Conservation (phyloP, 2,797 vertebrate species). For the Macrochelys suwanniensis region DNA sequence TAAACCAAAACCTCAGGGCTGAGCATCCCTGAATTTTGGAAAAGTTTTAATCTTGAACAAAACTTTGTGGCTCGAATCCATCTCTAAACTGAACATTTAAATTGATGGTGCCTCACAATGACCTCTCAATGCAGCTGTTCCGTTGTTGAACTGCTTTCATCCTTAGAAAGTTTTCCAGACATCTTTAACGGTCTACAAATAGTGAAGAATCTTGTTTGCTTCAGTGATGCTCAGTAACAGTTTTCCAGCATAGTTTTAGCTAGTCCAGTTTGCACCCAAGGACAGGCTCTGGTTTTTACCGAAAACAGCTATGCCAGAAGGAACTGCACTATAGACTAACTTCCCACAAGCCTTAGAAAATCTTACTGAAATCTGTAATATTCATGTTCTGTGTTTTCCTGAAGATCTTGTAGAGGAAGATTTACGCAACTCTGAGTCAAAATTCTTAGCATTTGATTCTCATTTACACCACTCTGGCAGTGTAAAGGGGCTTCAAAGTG, state of each 20-base stretch:
- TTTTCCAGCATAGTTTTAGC: neutral
- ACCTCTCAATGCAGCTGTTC: neutral
- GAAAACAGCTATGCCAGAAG: neutral
- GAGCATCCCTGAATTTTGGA: neutral
- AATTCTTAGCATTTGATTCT: conserved; percentile 6
- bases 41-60: neutral
- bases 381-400: neutral
- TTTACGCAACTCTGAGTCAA: neutral
- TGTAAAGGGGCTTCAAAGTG: neutral
- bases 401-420: neutral
- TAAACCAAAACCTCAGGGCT: neutral
- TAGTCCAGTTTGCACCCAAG: neutral
- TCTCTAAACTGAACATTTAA: neutral
- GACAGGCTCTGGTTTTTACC: neutral
- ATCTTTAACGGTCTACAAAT: neutral
- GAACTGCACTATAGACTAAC: neutral
- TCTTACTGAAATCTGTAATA: neutral
- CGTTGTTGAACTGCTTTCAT: neutral
- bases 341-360: neutral
- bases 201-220: neutral
- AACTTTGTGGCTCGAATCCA: neutral
- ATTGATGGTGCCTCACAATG: neutral
- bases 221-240: neutral
- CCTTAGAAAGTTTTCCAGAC: neutral
- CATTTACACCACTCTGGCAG: neutral